A percentile compares a stretch with the other conserved stretches of the same genome.
These are phyloP conservation scores for Tetrax tetrax DNA, from an alignment of 2,113 vertebrate genomes.

Conservation along the genomic window DNA sequence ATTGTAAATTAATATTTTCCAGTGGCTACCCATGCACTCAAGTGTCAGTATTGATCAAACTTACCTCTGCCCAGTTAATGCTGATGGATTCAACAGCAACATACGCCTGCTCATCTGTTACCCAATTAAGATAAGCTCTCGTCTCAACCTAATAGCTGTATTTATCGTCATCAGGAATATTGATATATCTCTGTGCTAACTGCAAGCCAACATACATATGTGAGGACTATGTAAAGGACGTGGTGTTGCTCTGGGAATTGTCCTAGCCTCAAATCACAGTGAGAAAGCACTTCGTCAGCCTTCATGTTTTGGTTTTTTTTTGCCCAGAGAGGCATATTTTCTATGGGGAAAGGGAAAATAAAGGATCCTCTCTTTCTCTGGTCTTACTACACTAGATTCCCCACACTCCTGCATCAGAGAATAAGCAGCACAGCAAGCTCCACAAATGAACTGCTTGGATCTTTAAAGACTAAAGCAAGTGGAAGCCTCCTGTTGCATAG, in stretches of 20 bases:
- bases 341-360: background rate
- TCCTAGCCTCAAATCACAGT: background rate
- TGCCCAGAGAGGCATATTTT: background rate
- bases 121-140: slow-evolving; percentile 80
- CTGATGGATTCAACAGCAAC: slow-evolving; percentile 76
- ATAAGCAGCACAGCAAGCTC: background rate
- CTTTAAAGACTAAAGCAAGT: slow-evolving; percentile 25
- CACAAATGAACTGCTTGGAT: background rate
- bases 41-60: slow-evolving; percentile 81
- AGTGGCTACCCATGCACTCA: slow-evolving; percentile 69
- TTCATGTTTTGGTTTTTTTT: background rate
- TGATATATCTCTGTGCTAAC: slow-evolving; percentile 67
- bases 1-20: slow-evolving; percentile 78
- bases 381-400: background rate
- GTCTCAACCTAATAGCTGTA: slow-evolving; percentile 76
- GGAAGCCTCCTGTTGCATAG: slow-evolving; percentile 16
- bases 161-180: slow-evolving; percentile 79
- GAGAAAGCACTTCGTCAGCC: background rate
- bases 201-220: slow-evolving; percentile 19
- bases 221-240: slow-evolving; percentile 15
- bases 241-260: background rate
- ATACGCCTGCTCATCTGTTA: slow-evolving; percentile 78
- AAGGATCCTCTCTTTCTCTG: background rate
- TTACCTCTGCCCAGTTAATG: slow-evolving; percentile 76
- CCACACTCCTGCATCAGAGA: background rate